Conservation (phyloP, 2,888 invertebrate species). For the Hirudinaria manillensis region DNA sequence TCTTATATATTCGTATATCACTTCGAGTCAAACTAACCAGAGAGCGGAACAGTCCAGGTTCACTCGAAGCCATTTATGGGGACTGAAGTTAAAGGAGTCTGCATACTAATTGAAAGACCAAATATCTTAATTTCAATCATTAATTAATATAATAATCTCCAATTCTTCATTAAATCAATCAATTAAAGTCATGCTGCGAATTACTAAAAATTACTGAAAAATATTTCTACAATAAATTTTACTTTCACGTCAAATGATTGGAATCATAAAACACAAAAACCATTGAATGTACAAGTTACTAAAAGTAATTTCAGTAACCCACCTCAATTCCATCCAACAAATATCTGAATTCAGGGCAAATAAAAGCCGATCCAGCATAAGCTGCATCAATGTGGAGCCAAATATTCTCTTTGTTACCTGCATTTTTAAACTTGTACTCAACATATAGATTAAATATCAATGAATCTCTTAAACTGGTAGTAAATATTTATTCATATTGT, state of each 20-base stretch:
- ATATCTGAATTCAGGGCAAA: constrained; percentile 76
- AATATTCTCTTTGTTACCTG: constrained; percentile 67
- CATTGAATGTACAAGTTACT: background rate
- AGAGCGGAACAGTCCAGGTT: constrained; percentile 97
- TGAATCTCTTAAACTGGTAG: too few relatives aligned
- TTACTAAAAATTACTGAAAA: too few relatives aligned
- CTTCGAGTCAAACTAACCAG: constrained; percentile 64
- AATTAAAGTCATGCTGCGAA: too few relatives aligned
- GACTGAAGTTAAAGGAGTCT: constrained; percentile 93
- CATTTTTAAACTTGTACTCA: background rate
- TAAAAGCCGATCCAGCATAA: constrained; percentile 86
- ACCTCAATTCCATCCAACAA: constrained; percentile 1
- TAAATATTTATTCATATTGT: too few relatives aligned
- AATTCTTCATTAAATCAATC: background rate
- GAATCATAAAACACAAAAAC: too few relatives aligned
- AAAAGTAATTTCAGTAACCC: too few relatives aligned
- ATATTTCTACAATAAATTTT: too few relatives aligned
- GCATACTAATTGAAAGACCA: constrained; percentile 60
- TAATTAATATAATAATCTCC: background rate
- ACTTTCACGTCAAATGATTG: too few relatives aligned
- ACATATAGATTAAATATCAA: too few relatives aligned
- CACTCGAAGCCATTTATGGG: constrained; percentile 96
- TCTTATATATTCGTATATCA: too few relatives aligned
- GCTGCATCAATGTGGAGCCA: constrained; percentile 99
- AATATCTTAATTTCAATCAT: background rate